Percentiles rank a stretch among this genome's conserved stretches.
Conservation (phyloP, 2,113 vertebrate genomes). For the Eleginops maclovinus region DNA sequence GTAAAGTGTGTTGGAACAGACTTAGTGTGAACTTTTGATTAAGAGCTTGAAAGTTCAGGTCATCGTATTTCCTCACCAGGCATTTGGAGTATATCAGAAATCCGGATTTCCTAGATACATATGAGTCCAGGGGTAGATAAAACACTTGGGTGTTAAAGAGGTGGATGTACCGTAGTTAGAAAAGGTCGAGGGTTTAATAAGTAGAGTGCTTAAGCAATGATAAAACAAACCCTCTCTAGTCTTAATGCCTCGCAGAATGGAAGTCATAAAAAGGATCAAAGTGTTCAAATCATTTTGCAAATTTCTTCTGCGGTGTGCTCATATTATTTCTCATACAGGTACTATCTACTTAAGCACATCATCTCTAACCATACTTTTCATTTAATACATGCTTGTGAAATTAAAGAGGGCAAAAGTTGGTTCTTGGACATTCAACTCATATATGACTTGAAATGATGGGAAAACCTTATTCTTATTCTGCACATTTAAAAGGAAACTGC, state of each 20-base stretch:
- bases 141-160: slow-evolving; percentile 47
- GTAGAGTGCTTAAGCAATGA: slow-evolving; percentile 67
- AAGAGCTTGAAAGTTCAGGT: slow-evolving; percentile 45
- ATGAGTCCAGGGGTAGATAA: slow-evolving; percentile 52
- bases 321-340: background rate
- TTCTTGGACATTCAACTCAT: background rate
- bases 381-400: slow-evolving; percentile 5
- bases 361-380: background rate
- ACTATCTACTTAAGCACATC: background rate
- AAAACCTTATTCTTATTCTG: too few relatives aligned
- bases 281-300: slow-evolving; percentile 16
- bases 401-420: slow-evolving; percentile 9
- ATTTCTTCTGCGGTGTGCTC: slow-evolving; percentile 11
- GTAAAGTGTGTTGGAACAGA: slow-evolving; percentile 12
- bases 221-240: slow-evolving; percentile 65
- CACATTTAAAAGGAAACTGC: too few relatives aligned
- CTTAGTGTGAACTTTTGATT: slow-evolving; percentile 47
- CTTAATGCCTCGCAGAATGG: slow-evolving; percentile 35
- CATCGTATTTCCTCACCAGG: slow-evolving; percentile 21
- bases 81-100: slow-evolving; percentile 40
- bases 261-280: slow-evolving; percentile 49
- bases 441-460: too few relatives aligned
- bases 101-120: slow-evolving; percentile 48
- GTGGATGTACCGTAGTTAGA: slow-evolving; percentile 36
- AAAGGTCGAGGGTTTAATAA: slow-evolving; percentile 57